A percentile compares a stretch with the other conserved stretches of the same genome.
phyloP scores from a whole-genome alignment of 2,888 invertebrate species.

The Oligia strigilis region DNA sequence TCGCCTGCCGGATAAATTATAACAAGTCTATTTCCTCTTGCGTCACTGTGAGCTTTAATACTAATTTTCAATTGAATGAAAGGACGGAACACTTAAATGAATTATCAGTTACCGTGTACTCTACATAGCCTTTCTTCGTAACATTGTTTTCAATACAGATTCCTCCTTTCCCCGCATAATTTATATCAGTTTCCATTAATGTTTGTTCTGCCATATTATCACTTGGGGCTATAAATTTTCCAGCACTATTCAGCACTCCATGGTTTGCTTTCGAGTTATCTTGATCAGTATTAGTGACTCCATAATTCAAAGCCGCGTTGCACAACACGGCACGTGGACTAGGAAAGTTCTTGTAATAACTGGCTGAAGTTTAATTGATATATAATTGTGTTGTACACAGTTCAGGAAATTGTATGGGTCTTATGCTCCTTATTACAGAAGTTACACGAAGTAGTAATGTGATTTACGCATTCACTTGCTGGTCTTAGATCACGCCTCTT shows the following conservation, averaged over 20 bases:
- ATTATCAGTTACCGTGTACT: conserved; percentile 44
- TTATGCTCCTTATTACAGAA: conserved; percentile 51
- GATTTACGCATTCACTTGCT: conserved; percentile 49
- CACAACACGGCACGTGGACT: conserved; percentile 75
- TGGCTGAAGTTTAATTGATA: conserved; percentile 71
- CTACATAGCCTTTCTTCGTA: conserved; percentile 33
- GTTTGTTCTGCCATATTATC: conserved; percentile 66
- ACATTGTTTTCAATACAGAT: conserved; percentile 48
- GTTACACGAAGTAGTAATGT: conserved; percentile 48
- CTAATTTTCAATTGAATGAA: conserved; percentile 48
- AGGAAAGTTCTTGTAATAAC: conserved; percentile 70
- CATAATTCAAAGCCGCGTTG: conserved; percentile 77
- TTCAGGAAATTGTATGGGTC: conserved; percentile 62
- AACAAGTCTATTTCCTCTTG: conserved; percentile 58
- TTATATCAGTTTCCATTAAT: conserved; percentile 69
- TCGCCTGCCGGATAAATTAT: conserved; percentile 52
- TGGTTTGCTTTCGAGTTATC: conserved; percentile 73
- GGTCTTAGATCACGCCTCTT: conserved; percentile 47
- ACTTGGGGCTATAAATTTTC: conserved; percentile 75
- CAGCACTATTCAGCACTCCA: conserved; percentile 69
- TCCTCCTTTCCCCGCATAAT: conserved; percentile 64
- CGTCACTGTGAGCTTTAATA: conserved; percentile 55
- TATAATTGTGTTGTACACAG: conserved; percentile 65
- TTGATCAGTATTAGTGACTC: conserved; percentile 77
- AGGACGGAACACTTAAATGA: conserved; percentile 49